Evolutionary conservation across 1,140 invertebrate species (phyloP).

Genomic region (Macrobrachium rosenbergii): DNA sequence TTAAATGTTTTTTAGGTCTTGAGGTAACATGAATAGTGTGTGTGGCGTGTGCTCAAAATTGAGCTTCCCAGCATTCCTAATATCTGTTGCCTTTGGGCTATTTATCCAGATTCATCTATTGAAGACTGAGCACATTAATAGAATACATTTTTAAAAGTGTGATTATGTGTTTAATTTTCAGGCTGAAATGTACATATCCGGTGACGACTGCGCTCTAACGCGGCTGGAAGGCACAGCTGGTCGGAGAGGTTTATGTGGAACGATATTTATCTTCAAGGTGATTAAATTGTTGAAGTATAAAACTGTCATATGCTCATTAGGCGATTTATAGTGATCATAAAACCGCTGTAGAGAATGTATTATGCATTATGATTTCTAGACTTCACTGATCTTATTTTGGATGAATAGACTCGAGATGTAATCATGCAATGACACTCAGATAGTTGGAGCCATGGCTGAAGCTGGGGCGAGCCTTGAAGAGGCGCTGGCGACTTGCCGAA

Average conservation of each 20-base stretch:
- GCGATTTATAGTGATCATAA: neutral
- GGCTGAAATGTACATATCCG: slow-evolving; percentile 79
- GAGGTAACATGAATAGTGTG: too few species aligned
- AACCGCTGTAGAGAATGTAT: too few species aligned
- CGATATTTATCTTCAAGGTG: slow-evolving; percentile 81
- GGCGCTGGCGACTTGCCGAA: slow-evolving; percentile 71
- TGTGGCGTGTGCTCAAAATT: too few species aligned
- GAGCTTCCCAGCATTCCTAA: too few species aligned
- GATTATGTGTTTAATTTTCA: slow-evolving; percentile 66
- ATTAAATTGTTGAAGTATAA: neutral
- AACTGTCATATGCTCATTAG: neutral
- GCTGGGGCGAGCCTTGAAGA: slow-evolving; percentile 75
- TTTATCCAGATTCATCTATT: neutral
- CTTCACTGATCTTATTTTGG: too few species aligned
- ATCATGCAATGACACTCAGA: slow-evolving; percentile 69
- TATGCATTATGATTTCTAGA: too few species aligned
- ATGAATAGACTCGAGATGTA: neutral
- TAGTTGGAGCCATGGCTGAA: slow-evolving; percentile 81
- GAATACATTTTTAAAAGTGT: neutral
- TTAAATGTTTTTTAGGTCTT: too few species aligned
- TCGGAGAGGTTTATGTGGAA: slow-evolving; percentile 82
- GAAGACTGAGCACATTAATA: neutral
- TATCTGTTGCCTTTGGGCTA: neutral
- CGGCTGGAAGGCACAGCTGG: slow-evolving; percentile 75
- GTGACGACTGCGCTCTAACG: slow-evolving; percentile 80